A percentile compares a stretch with the other conserved stretches of the same genome.
phyloP scores from a whole-genome alignment of 2,113 vertebrate genomes.

The Misgurnus mizolepis region DNA sequence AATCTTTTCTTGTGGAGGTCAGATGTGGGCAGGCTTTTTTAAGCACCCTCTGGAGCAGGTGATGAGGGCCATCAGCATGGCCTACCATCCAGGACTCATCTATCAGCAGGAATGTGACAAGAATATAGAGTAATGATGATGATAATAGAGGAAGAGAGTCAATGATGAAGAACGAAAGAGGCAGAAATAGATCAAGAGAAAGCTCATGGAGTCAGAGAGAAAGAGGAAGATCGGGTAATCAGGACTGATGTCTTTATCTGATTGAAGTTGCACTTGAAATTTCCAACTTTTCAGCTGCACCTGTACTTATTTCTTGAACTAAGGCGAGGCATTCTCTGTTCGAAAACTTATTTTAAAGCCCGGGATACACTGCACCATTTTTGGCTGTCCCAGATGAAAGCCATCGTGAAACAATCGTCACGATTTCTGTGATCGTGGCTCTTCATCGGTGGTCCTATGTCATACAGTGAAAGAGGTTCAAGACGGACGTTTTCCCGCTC shows the following conservation, averaged over 20 bases:
- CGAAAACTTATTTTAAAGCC: too few relatives aligned
- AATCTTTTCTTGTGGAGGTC: neutral
- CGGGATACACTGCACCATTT: too few relatives aligned
- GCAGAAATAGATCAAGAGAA: neutral
- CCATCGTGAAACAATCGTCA: too few relatives aligned
- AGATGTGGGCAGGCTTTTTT: conserved; percentile 13
- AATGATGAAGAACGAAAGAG: neutral
- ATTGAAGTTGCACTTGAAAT: conserved; percentile 22
- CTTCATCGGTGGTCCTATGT: too few relatives aligned
- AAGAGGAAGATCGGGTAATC: neutral
- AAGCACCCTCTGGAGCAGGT: conserved; percentile 13
- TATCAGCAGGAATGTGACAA: conserved; percentile 32
- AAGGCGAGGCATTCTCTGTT: too few relatives aligned
- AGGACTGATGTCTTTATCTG: neutral
- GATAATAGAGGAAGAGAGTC: conserved; percentile 6
- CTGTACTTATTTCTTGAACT: too few relatives aligned
- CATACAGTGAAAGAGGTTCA: too few relatives aligned
- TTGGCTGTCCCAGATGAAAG: too few relatives aligned
- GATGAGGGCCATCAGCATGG: conserved; percentile 27
- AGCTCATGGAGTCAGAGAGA: neutral
- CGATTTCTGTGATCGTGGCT: too few relatives aligned
- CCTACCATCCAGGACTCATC: conserved; percentile 8
- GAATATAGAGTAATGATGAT: conserved; percentile 12
- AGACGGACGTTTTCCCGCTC: too few relatives aligned
- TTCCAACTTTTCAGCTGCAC: neutral